Conservation (phyloP, 2,113 vertebrate genomes). For the Otis tarda region DNA sequence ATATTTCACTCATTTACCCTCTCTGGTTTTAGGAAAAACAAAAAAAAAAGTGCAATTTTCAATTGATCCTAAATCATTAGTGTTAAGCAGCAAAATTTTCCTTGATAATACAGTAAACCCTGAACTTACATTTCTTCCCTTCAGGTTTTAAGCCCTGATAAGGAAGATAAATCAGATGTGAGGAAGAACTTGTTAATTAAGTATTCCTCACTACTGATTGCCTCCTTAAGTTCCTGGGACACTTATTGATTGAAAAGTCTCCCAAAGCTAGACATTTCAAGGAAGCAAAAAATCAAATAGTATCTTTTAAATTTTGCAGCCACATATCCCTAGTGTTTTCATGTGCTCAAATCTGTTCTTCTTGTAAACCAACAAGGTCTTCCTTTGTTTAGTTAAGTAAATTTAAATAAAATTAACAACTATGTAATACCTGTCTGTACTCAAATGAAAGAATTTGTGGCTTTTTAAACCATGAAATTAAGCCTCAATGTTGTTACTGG, state of each 20-base stretch:
- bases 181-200: neutral
- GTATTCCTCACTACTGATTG: neutral
- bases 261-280: neutral
- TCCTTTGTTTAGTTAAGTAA: neutral
- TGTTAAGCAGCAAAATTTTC: neutral
- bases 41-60: neutral
- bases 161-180: neutral
- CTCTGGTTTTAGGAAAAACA: neutral
- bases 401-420: constrained; percentile 9
- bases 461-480: neutral
- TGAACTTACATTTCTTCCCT: neutral
- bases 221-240: neutral
- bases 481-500: neutral
- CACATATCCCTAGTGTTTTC: neutral
- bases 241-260: neutral
- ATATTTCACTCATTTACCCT: neutral
- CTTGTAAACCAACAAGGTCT: neutral
- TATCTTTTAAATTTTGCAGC: neutral
- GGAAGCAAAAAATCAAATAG: neutral
- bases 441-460: neutral
- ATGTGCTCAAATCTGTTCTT: neutral
- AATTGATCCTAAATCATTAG: neutral
- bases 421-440: neutral
- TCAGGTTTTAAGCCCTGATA: neutral
- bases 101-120: neutral